These are phyloP conservation scores for Anableps anableps DNA, from an alignment of 2,797 vertebrate species.

Conservation along the genomic window DNA sequence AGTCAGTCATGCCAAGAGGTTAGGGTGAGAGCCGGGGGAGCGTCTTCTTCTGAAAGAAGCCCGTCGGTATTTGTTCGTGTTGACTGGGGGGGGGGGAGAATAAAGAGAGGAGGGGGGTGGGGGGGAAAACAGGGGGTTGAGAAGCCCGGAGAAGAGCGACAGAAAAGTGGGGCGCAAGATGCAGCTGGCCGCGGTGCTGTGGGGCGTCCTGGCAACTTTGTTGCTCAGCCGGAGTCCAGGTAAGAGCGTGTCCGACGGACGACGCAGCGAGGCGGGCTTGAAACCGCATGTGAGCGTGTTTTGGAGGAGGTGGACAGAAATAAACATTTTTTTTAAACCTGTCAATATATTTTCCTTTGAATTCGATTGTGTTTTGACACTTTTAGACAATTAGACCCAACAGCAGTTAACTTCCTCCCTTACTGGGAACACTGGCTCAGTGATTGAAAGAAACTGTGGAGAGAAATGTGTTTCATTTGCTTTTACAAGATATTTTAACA, in stretches of 20 bases:
- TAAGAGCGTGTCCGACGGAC: constrained; percentile 55
- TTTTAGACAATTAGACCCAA: background rate
- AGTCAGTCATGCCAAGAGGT: constrained; percentile 73
- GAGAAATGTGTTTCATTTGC: constrained; percentile 7
- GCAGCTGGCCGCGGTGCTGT: constrained; percentile 76
- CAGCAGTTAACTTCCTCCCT: constrained; percentile 30
- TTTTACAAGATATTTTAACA: constrained; percentile 21
- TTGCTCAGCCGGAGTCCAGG: constrained; percentile 73
- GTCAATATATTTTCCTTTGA: background rate
- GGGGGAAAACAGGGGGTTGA: constrained; percentile 16
- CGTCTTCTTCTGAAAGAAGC: constrained; percentile 51
- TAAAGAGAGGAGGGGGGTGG: constrained; percentile 1
- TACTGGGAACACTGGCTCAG: background rate
- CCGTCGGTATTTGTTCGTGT: constrained; percentile 53
- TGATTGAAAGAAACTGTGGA: constrained; percentile 23
- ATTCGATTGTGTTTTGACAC: background rate
- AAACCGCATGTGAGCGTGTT: constrained; percentile 33
- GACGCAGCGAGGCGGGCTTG: constrained; percentile 3
- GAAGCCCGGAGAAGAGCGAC: constrained; percentile 63
- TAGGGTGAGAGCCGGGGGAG: constrained; percentile 59
- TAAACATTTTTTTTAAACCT: background rate
- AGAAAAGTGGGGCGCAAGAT: constrained; percentile 70
- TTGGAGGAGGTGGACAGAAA: background rate
- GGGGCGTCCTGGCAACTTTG: constrained; percentile 76
- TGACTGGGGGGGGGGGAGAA: constrained; percentile 28